Base-by-base conservation (phyloP, 2,888 invertebrate genomes). In the Epinotia demarniana region DNA sequence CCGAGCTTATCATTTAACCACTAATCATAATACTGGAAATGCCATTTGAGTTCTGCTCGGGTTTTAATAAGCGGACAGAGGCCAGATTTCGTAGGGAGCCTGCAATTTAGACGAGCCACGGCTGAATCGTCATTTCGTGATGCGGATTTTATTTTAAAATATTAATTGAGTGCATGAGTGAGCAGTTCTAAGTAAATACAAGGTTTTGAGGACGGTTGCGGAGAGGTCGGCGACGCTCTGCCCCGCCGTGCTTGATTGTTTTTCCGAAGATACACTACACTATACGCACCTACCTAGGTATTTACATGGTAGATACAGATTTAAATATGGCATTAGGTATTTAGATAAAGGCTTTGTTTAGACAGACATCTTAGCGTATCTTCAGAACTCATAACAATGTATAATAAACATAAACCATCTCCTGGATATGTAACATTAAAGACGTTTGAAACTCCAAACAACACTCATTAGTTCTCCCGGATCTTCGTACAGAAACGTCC, bases 21-120 rank as follows among this genome's bases (percentile, higher is more conserved):
- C 90, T 92, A 92, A 93, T 92, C 89, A 94, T 90, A 87, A 92
- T 90, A 87, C 81, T 85, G 87, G 92, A 86, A 91, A 92, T 93
- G 93, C 92, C 93, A 93, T 93, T 93, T 90, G 86, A 84, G 91
- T 86, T 91, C 89, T 86, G 88, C 87, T 79, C 84, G 85, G 85
- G 79, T 92, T 90, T 91, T 92, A 93, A 92, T 92, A 87, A 89
- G 86, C 85, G 87, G 86, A 88, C 87, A 86, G 82, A 73, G 83
- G 82, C 78, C 78, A 78, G 79, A 85, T 82, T 86, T 86, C 87
- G 88, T 88, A 86, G 86, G 82, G 82, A 85, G 84, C 84, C 85
- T 84, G 84, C 87, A 89, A 92, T 93, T 93, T 92, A 78, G 84
- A 80, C 77, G 81, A 83, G 85, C 87, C 84, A 88, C 86, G 80